These are phyloP conservation scores for Falco berigora DNA, from an alignment of 2,797 vertebrate genomes.

Conservation along the genomic window DNA sequence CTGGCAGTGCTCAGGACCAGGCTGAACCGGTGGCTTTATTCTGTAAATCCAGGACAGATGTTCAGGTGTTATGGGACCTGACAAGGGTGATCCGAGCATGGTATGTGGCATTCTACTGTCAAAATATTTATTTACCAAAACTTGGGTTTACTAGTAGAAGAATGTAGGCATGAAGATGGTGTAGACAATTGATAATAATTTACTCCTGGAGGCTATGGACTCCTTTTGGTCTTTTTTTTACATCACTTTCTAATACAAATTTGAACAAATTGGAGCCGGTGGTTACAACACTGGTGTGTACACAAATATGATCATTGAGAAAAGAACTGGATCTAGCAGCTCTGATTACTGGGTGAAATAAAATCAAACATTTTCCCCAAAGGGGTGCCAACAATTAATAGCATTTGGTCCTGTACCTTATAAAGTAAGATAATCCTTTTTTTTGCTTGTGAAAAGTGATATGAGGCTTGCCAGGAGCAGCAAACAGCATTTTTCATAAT, in stretches of 20 bases:
- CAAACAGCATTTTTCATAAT: neutral
- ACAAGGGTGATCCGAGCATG: neutral
- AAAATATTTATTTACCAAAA: neutral
- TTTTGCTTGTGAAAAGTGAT: neutral
- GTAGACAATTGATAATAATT: neutral
- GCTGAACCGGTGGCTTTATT: neutral
- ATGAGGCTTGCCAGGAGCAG: neutral
- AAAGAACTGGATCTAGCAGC: neutral
- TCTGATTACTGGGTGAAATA: neutral
- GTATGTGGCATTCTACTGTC: neutral
- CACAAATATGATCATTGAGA: neutral
- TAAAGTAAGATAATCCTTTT: neutral
- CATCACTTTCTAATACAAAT: neutral
- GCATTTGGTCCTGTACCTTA: neutral
- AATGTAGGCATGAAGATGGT: neutral
- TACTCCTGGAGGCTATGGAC: neutral
- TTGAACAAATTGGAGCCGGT: neutral
- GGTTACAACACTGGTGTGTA: neutral
- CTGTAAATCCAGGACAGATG: neutral
- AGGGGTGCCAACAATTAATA: neutral
- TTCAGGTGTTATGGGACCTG: neutral
- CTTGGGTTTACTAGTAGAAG: neutral
- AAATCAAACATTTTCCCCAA: neutral
- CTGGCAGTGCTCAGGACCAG: no score
- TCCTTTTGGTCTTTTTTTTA: neutral